phyloP scores from a whole-genome alignment of 1,140 invertebrate species.

The Magallana gigas region DNA sequence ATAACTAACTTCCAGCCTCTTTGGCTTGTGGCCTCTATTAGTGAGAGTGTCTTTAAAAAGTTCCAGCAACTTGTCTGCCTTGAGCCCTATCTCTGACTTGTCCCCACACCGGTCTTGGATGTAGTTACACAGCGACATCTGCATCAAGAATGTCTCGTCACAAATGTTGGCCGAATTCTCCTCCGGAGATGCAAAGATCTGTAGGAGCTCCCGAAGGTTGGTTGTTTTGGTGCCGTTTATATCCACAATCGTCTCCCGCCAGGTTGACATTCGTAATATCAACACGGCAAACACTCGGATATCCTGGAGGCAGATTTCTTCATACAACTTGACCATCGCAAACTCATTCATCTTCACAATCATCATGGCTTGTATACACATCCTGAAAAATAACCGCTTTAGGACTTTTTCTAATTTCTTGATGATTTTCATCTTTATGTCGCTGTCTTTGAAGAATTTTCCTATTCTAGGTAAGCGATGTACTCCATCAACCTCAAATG shows the following conservation, averaged over 20 bases:
- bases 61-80: background rate
- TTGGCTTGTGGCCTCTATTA: background rate
- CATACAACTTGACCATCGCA: background rate
- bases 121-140: conserved; percentile 15
- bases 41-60: conserved; percentile 11
- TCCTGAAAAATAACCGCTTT: conserved; percentile 13
- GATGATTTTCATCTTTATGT: conserved; percentile 14
- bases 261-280: background rate
- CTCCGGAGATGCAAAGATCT: background rate
- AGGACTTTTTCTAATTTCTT: conserved; percentile 19
- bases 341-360: conserved; percentile 23
- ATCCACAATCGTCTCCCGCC: background rate
- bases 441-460: conserved; percentile 12
- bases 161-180: conserved; percentile 11
- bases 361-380: conserved; percentile 34
- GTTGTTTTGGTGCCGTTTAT: conserved; percentile 7
- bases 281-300: conserved; percentile 16
- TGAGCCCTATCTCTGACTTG: background rate
- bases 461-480: background rate
- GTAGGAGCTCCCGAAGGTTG: background rate
- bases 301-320: background rate
- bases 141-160: conserved; percentile 12
- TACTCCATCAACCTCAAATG: background rate
- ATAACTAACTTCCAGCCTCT: conserved; percentile 3
- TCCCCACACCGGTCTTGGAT: conserved; percentile 15